Conservation (phyloP, 2,888 invertebrate genomes). For the Plagodis dolabraria region DNA sequence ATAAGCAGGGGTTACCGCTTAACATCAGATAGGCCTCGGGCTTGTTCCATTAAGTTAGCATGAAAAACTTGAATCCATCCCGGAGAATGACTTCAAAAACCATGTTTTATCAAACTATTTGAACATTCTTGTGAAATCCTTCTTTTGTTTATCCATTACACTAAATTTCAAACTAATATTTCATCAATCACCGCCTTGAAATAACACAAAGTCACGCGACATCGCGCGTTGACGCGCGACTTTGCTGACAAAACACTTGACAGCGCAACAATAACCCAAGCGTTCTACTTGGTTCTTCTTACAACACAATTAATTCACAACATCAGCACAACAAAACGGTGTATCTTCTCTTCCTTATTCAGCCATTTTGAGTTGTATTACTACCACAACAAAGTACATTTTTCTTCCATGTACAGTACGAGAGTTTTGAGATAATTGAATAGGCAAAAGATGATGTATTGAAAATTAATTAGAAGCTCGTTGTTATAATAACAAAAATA, state of each 20-base stretch:
- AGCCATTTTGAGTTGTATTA: slow-evolving; percentile 34
- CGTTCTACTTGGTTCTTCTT: slow-evolving; percentile 38
- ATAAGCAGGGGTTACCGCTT: too few species aligned
- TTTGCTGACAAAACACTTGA: slow-evolving; percentile 48
- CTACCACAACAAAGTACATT: not conserved
- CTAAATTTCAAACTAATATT: slow-evolving; percentile 36
- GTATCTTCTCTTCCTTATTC: slow-evolving; percentile 18
- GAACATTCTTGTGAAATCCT: not conserved
- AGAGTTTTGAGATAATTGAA: not conserved
- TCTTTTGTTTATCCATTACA: too few species aligned
- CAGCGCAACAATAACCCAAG: slow-evolving; percentile 53
- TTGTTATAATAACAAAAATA: slow-evolving; percentile 41
- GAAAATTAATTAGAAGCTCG: slow-evolving; percentile 49
- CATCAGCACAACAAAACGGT: slow-evolving; percentile 6
- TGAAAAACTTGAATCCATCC: too few species aligned
- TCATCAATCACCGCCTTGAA: slow-evolving; percentile 34
- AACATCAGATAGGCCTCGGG: too few species aligned
- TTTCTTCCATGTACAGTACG: not conserved
- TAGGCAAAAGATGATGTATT: slow-evolving; percentile 36
- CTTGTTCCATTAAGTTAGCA: too few species aligned
- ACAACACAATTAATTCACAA: slow-evolving; percentile 51
- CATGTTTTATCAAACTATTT: not conserved
- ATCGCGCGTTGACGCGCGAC: slow-evolving; percentile 18
- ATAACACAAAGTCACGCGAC: slow-evolving; percentile 18
- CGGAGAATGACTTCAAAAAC: too few species aligned